Conservation (phyloP, 2,113 vertebrate genomes). For the Ahaetulla prasina region DNA sequence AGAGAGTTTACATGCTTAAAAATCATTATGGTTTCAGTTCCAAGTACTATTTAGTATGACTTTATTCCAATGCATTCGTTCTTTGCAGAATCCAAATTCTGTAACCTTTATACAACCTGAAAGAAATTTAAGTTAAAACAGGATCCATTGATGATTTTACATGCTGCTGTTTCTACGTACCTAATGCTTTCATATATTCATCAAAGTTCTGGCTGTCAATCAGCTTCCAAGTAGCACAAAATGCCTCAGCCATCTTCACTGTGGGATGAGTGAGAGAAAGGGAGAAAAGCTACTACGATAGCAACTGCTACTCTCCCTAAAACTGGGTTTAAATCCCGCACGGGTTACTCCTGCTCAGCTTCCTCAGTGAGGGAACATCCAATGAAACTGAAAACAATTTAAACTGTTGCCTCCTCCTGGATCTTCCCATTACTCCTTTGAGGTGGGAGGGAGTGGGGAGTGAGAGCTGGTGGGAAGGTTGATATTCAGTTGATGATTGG, state of each 20-base stretch:
- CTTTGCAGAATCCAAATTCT: neutral
- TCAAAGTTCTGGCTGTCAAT: slow-evolving; percentile 90
- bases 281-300: neutral
- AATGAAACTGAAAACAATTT: slow-evolving; percentile 35
- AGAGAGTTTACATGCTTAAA: neutral
- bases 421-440: slow-evolving; percentile 13
- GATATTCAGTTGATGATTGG: slow-evolving; percentile 45
- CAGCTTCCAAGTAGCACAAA: slow-evolving; percentile 92
- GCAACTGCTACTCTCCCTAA: neutral
- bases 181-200: slow-evolving; percentile 89
- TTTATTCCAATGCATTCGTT: neutral
- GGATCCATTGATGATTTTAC: neutral
- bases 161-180: slow-evolving; percentile 66
- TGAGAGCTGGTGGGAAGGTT: neutral
- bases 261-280: neutral
- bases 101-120: neutral
- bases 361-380: slow-evolving; percentile 47
- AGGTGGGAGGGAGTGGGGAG: neutral
- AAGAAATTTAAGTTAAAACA: neutral
- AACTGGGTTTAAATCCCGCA: neutral
- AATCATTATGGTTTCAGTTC: neutral
- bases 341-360: neutral
- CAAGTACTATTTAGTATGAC: neutral
- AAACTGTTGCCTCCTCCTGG: slow-evolving; percentile 25
- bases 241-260: slow-evolving; percentile 85